Percentiles rank a stretch among this genome's conserved stretches.
Conservation (phyloP, 2,888 invertebrate genomes). For the Empis stercorea region DNA sequence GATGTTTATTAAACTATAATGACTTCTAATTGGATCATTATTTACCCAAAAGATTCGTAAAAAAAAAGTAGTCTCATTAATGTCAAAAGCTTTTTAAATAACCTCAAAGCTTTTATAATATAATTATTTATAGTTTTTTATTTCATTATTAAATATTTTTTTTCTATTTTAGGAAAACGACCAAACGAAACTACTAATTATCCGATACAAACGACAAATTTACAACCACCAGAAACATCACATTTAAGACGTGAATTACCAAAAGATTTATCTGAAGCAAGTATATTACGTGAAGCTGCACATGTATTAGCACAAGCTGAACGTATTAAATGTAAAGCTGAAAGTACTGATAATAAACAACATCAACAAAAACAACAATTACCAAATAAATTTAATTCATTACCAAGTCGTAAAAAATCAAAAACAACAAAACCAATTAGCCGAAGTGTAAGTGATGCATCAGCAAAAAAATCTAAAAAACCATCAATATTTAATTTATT, state of each 20-base stretch:
- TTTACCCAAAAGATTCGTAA: not conserved
- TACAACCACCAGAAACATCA: slow-evolving; percentile 22
- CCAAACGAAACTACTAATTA: slow-evolving; percentile 28
- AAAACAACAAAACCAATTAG: slow-evolving; percentile 35
- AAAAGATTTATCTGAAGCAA: slow-evolving; percentile 54
- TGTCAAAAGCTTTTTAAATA: no score
- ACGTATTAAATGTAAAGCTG: slow-evolving; percentile 53
- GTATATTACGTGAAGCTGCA: slow-evolving; percentile 64
- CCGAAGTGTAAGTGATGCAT: slow-evolving; percentile 46
- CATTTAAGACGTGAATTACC: slow-evolving; percentile 46
- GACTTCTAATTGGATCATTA: no score
- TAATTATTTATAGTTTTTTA: no score
- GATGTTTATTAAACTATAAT: no score
- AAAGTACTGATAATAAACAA: slow-evolving; percentile 14
- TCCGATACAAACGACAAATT: slow-evolving; percentile 27
- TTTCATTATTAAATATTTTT: not conserved
- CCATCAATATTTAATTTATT: slow-evolving; percentile 56
- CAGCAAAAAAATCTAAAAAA: slow-evolving; percentile 39
- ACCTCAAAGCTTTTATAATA: no score
- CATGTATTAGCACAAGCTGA: slow-evolving; percentile 61
- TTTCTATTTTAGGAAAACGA: slow-evolving; percentile 24
- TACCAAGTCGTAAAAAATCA: slow-evolving; percentile 49
- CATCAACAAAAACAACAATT: slow-evolving; percentile 13
- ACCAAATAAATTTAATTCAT: slow-evolving; percentile 48
- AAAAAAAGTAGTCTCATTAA: not conserved